These are phyloP conservation scores for Ennomos quercinarius DNA, from an alignment of 2,888 invertebrate genomes.

Conservation along the genomic window DNA sequence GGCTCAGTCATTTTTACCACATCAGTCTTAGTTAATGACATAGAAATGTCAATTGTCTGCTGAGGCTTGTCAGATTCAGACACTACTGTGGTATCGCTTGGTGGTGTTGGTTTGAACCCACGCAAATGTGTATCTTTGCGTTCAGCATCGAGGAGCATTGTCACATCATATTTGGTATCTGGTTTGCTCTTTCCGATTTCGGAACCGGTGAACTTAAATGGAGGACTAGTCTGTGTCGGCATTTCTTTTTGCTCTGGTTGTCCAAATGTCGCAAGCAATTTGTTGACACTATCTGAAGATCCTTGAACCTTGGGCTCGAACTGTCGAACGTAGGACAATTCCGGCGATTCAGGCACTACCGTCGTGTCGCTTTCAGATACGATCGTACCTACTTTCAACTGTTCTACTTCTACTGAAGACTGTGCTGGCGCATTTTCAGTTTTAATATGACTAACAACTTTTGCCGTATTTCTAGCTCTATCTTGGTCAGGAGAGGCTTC, in stretches of 20 bases:
- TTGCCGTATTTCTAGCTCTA: conserved; percentile 22
- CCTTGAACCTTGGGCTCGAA: conserved; percentile 55
- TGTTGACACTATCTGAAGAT: conserved; percentile 57
- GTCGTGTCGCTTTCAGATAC: conserved; percentile 57
- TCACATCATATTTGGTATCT: conserved; percentile 52
- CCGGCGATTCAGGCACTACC: conserved; percentile 44
- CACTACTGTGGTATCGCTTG: conserved; percentile 13
- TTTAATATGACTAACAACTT: conserved; percentile 41
- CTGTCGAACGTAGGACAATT: conserved; percentile 61
- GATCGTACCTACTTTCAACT: conserved; percentile 54
- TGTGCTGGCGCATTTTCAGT: conserved; percentile 51
- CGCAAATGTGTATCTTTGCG: conserved; percentile 59
- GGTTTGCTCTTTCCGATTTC: conserved; percentile 36
- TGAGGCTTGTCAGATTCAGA: conserved; percentile 41
- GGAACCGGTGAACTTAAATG: conserved; percentile 36
- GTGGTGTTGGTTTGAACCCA: conserved; percentile 37
- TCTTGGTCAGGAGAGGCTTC: conserved; percentile 37
- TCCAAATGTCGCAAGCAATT: conserved; percentile 52
- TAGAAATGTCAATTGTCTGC: conserved; percentile 68
- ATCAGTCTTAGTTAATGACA: conserved; percentile 66
- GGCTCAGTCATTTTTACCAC: conserved; percentile 56
- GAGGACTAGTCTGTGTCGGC: conserved; percentile 46
- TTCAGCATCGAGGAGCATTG: conserved; percentile 67
- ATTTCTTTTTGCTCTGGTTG: conserved; percentile 67
- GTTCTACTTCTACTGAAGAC: conserved; percentile 55